Conservation (phyloP, 2,113 vertebrate species). For the Pterocles burchelli region DNA sequence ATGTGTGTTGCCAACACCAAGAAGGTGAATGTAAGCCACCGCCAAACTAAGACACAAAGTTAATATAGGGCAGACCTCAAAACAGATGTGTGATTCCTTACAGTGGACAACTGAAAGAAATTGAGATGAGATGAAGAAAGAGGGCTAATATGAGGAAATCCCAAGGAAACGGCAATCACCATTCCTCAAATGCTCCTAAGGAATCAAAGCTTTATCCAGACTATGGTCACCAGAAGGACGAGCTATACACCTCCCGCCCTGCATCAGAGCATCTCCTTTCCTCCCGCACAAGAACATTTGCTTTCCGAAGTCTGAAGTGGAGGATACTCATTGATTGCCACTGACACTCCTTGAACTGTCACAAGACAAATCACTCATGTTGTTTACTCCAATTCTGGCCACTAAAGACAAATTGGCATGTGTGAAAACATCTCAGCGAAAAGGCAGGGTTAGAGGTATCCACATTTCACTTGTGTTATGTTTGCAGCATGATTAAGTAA, state of each 20-base stretch:
- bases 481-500: constrained; percentile 34
- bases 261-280: background rate
- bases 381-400: constrained; percentile 7
- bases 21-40: background rate
- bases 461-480: constrained; percentile 2
- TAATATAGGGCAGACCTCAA: background rate
- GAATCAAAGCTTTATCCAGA: background rate
- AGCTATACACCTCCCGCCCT: background rate
- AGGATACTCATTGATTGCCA: background rate
- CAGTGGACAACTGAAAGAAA: background rate
- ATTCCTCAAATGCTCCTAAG: background rate
- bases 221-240: background rate
- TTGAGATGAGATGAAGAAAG: background rate
- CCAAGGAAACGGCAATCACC: background rate
- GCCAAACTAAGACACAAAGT: background rate
- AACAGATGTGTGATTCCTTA: background rate
- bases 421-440: background rate
- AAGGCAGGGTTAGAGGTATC: background rate
- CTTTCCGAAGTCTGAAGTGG: background rate
- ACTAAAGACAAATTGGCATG: background rate
- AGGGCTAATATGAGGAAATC: background rate
- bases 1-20: background rate
- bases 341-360: background rate
- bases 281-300: background rate
- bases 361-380: background rate